Percentiles rank a stretch among this genome's conserved stretches.
phyloP scores from a whole-genome alignment of 2,888 invertebrate genomes.

The Baronia brevicornis region DNA sequence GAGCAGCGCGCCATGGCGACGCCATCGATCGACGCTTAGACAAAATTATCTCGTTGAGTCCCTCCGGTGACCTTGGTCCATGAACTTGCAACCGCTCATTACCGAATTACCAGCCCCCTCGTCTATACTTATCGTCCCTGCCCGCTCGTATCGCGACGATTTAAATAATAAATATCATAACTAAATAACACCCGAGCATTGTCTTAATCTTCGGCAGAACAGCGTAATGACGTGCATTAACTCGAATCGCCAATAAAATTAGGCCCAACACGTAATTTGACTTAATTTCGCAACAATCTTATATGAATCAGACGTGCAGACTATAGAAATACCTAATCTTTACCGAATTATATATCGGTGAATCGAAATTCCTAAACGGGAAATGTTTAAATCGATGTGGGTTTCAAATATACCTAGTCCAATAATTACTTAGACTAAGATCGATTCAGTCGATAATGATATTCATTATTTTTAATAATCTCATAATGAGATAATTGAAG shows the following conservation, averaged over 20 bases:
- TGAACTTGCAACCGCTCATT: slow-evolving; percentile 63
- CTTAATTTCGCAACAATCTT: slow-evolving; percentile 63
- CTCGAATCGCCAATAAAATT: slow-evolving; percentile 69
- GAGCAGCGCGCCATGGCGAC: slow-evolving; percentile 24
- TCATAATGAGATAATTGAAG: not conserved
- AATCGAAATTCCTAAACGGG: slow-evolving; percentile 30
- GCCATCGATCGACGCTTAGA: slow-evolving; percentile 33
- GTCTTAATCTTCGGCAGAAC: slow-evolving; percentile 52
- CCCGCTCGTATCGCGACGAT: slow-evolving; percentile 40
- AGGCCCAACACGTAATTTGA: slow-evolving; percentile 56
- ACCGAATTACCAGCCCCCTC: slow-evolving; percentile 66
- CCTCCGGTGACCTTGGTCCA: slow-evolving; percentile 56
- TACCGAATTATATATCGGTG: slow-evolving; percentile 35
- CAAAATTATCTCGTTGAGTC: slow-evolving; percentile 50
- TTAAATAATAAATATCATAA: slow-evolving; percentile 75
- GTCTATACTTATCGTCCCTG: slow-evolving; percentile 64
- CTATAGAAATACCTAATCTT: slow-evolving; percentile 42
- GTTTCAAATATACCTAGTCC: no score
- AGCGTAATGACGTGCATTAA: slow-evolving; percentile 65
- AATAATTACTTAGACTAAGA: no score
- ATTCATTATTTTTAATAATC: no score
- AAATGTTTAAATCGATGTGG: no score
- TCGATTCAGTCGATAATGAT: no score
- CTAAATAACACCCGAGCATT: slow-evolving; percentile 69
- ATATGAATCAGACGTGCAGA: slow-evolving; percentile 51